A percentile compares a stretch with the other conserved stretches of the same genome.
Conservation (phyloP, 2,888 invertebrate species). For the Cataglyphis livida region DNA sequence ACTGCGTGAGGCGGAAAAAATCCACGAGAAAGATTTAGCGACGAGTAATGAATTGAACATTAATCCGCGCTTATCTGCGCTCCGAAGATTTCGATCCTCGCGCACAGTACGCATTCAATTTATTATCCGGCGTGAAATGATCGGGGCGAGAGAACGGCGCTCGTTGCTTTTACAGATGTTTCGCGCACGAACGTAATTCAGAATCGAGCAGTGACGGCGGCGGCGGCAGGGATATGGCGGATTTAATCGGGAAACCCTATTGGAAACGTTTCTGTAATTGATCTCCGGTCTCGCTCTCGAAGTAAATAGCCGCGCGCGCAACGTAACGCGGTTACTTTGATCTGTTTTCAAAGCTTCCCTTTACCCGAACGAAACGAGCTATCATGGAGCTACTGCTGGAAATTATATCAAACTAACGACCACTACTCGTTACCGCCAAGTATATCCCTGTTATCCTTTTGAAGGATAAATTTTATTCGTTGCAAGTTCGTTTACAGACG, state of each 20-base stretch:
- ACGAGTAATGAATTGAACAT: conserved; percentile 15
- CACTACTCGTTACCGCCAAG: conserved; percentile 29
- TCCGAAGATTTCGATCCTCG: conserved; percentile 9
- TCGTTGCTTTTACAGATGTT: conserved; percentile 31
- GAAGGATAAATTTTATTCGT: conserved; percentile 43
- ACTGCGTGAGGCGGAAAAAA: neutral
- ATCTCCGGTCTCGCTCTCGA: conserved; percentile 46
- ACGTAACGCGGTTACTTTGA: conserved; percentile 49
- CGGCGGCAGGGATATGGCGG: neutral
- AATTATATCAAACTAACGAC: conserved; percentile 52
- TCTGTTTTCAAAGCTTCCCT: conserved; percentile 52
- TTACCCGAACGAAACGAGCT: conserved; percentile 28
- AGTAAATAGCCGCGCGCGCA: conserved; percentile 42
- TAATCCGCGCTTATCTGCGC: conserved; percentile 23
- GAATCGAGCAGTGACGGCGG: neutral
- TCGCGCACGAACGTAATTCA: conserved; percentile 24
- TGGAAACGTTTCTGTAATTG: conserved; percentile 53
- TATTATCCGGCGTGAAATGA: conserved; percentile 42
- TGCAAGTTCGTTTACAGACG: conserved; percentile 31
- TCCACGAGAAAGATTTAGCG: neutral
- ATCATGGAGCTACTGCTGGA: conserved; percentile 27
- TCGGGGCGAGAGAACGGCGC: conserved; percentile 21
- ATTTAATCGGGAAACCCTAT: conserved; percentile 50
- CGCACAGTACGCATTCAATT: conserved; percentile 23
- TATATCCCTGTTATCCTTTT: conserved; percentile 38